These are phyloP conservation scores for Ceyx melanurus DNA, from an alignment of 2,113 vertebrate genomes.

Conservation along the genomic window DNA sequence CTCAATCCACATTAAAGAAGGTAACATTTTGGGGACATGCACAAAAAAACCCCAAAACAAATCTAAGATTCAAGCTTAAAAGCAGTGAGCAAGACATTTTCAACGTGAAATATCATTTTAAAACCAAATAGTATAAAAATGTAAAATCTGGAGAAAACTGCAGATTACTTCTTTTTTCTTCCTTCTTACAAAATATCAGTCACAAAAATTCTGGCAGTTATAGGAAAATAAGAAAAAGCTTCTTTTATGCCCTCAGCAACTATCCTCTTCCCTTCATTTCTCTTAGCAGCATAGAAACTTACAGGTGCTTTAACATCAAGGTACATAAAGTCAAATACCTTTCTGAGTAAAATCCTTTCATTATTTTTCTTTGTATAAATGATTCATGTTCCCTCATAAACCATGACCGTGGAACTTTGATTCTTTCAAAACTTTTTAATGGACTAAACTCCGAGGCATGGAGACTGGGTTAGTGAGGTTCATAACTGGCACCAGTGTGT, in stretches of 20 bases:
- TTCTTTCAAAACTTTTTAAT: conserved; percentile 25
- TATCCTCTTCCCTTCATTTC: background rate
- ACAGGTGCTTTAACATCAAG: conserved; percentile 25
- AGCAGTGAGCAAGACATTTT: background rate
- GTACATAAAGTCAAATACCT: conserved; percentile 24
- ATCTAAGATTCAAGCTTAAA: background rate
- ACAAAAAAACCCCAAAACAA: background rate
- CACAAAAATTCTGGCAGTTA: background rate
- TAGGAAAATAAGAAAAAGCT: background rate
- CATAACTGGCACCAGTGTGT: background rate
- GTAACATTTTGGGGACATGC: background rate
- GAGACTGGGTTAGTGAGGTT: background rate
- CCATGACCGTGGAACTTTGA: background rate
- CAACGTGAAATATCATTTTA: background rate
- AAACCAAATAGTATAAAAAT: background rate
- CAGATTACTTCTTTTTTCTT: background rate
- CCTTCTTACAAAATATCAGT: background rate
- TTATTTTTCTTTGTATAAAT: conserved; percentile 37
- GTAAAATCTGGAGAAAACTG: background rate
- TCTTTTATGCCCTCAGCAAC: background rate
- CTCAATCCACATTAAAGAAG: background rate
- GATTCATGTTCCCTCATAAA: conserved; percentile 14
- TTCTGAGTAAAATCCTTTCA: conserved; percentile 39
- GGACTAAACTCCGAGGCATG: background rate
- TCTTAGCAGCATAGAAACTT: background rate